Evolutionary conservation across 2,113 vertebrate genomes (phyloP), one percentile per base, ranked within the genome.

Genomic region (Gymnogyps californianus): DNA sequence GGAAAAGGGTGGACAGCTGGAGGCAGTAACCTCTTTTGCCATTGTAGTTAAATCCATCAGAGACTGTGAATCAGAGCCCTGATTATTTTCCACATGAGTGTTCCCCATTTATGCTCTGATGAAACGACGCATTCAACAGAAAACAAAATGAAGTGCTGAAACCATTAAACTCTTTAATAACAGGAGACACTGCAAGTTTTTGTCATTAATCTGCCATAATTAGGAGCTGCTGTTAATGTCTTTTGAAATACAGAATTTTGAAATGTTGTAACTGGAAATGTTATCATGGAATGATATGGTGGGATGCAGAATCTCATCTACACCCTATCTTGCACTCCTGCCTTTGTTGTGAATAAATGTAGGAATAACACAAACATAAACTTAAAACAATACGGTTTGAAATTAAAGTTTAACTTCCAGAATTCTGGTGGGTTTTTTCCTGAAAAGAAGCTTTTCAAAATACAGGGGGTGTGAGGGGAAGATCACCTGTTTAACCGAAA

Each of bases 1-100:
- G 91, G 74, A 96, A 85, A 93, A 96, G 49, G 25, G 13, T 65
- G 75, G 84, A 95, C 96, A 97, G 95, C 91, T 97, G 91, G 87
- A 96, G 87, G 95, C 96, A 93, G 75, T 91, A 96, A 96, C 93
- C 95, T 96, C 96, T 93, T 90, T 85, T 95, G 81, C 87, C 78
- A 69, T 72, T 91, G 61, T 46, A 87, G 74, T 85, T 96, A 95
- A 96, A 96, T 94, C 84, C 82, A 93, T 89, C 92, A 95, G 93
- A 88, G 90, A 69, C 70, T 80, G 59, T 92, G 93, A 96, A 93
- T 95, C 90, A 96, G 70, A 96, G 82, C 75, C 81, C 84, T 38
- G 69, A 72, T 91, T 95, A 95, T 94, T 93, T 97, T 96, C 95
- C 95, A 90, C 93, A 88, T 93, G 95, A 96, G 49, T 25, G 70